These are phyloP conservation scores for Sinocyclocheilus anophthalmus DNA, from an alignment of 2,113 vertebrate genomes.

Conservation along the genomic window DNA sequence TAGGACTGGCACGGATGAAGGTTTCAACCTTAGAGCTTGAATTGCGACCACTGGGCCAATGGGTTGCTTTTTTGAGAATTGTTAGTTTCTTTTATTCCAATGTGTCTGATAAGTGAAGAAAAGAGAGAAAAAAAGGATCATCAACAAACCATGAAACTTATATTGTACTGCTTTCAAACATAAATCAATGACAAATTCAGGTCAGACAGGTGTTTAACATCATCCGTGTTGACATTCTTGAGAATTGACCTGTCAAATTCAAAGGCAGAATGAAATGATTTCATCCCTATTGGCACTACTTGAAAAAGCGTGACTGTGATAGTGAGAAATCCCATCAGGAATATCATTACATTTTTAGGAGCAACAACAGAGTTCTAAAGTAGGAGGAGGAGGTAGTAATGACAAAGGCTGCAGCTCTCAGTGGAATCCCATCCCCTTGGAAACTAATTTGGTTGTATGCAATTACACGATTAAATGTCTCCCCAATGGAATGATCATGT, in stretches of 20 bases:
- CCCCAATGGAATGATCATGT: constrained; percentile 33
- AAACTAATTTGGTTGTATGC: constrained; percentile 48
- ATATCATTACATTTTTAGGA: constrained; percentile 35
- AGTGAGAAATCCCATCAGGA: constrained; percentile 44
- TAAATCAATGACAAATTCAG: constrained; percentile 10
- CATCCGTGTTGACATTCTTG: not conserved
- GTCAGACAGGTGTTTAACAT: not conserved
- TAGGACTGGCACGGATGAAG: not conserved
- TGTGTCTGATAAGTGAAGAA: not conserved
- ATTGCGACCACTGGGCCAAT: not conserved
- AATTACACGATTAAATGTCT: constrained; percentile 49
- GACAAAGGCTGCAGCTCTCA: constrained; percentile 35
- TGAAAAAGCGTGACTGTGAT: constrained; percentile 26
- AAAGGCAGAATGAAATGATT: constrained; percentile 48
- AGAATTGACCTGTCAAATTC: constrained; percentile 22
- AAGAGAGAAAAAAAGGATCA: not conserved
- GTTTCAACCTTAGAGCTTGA: not conserved
- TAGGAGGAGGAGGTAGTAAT: constrained; percentile 32
- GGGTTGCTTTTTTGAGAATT: not conserved
- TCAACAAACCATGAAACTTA: not conserved
- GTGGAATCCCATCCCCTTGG: constrained; percentile 17
- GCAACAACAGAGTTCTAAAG: constrained; percentile 34
- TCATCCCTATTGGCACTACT: constrained; percentile 40
- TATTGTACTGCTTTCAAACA: not conserved
- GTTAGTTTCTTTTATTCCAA: not conserved